phyloP scores from a whole-genome alignment of 2,113 vertebrate species.

The Labrus mixtus region DNA sequence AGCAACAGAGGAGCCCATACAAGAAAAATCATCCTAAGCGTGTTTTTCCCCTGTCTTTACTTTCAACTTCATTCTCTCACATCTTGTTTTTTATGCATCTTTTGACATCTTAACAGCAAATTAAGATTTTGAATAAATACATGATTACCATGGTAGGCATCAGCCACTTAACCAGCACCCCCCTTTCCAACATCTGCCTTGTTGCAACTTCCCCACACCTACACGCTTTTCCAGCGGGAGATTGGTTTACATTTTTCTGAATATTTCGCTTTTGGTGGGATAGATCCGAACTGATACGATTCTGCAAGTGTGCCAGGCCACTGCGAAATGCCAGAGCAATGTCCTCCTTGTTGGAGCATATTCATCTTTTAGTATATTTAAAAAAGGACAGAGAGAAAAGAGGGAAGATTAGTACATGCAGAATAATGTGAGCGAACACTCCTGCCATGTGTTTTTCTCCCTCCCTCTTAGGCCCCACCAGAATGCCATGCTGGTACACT shows the following conservation, averaged over 20 bases:
- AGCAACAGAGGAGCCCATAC: not conserved
- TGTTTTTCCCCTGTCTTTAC: slow-evolving; percentile 1
- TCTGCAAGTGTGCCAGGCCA: slow-evolving; percentile 64
- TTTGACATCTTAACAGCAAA: slow-evolving; percentile 19
- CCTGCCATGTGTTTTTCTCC: slow-evolving; percentile 16
- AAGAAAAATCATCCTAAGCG: not conserved
- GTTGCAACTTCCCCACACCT: slow-evolving; percentile 1
- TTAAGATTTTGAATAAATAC: slow-evolving; percentile 20
- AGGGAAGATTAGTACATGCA: slow-evolving; percentile 21
- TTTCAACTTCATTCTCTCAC: not conserved
- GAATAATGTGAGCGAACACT: slow-evolving; percentile 42
- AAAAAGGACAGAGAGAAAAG: slow-evolving; percentile 22
- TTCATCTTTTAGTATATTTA: slow-evolving; percentile 50
- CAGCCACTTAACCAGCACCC: slow-evolving; percentile 36
- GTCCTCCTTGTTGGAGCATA: slow-evolving; percentile 65
- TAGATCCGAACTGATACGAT: slow-evolving; percentile 78
- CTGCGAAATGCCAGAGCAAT: slow-evolving; percentile 67
- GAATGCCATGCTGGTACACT: slow-evolving; percentile 57
- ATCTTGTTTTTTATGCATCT: not conserved
- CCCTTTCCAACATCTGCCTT: slow-evolving; percentile 32
- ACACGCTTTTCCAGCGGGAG: slow-evolving; percentile 59
- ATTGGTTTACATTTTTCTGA: slow-evolving; percentile 74
- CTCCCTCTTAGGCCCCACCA: slow-evolving; percentile 28
- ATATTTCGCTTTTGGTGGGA: slow-evolving; percentile 73
- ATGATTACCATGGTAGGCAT: slow-evolving; percentile 26